Conservation (phyloP, 2,113 vertebrate species). For the Pholis gunnellus region DNA sequence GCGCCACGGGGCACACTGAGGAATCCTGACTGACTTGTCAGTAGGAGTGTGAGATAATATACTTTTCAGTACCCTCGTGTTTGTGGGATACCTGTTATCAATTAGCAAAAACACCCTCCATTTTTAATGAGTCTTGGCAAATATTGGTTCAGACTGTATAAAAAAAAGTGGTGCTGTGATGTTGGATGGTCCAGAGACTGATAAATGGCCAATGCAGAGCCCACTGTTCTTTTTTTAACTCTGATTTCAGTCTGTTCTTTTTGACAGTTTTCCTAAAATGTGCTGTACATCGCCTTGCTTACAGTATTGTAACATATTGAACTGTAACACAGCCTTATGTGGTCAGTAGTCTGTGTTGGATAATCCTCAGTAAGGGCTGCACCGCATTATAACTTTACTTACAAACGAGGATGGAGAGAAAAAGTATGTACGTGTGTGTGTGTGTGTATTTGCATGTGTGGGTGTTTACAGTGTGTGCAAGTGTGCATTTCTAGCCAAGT, state of each 20-base stretch:
- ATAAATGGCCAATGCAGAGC: not conserved
- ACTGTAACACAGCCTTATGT: not conserved
- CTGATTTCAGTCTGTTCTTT: not conserved
- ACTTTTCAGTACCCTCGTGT: not conserved
- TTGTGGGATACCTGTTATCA: not conserved
- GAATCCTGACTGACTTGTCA: conserved; percentile 36
- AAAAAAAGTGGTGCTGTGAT: not conserved
- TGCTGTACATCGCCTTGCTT: not conserved
- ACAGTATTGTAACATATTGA: not conserved
- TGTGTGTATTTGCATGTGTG: not conserved
- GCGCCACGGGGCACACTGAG: conserved; percentile 15
- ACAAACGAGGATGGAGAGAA: not conserved
- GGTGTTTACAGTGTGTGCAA: conserved; percentile 14
- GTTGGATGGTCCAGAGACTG: not conserved
- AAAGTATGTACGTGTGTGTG: not conserved
- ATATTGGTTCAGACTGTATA: not conserved
- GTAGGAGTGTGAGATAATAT: conserved; percentile 6
- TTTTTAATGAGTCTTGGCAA: not conserved
- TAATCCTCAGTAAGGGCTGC: conserved; percentile 31
- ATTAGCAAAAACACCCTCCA: not conserved
- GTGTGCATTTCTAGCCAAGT: conserved; percentile 48
- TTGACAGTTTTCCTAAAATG: not conserved
- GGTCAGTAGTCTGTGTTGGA: not conserved
- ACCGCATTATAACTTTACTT: conserved; percentile 17
- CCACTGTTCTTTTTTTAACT: not conserved